A percentile compares a stretch with the other conserved stretches of the same genome.
These are phyloP conservation scores for Drosophila robusta DNA, from an alignment of 2,888 invertebrate genomes.

Conservation along the genomic window DNA sequence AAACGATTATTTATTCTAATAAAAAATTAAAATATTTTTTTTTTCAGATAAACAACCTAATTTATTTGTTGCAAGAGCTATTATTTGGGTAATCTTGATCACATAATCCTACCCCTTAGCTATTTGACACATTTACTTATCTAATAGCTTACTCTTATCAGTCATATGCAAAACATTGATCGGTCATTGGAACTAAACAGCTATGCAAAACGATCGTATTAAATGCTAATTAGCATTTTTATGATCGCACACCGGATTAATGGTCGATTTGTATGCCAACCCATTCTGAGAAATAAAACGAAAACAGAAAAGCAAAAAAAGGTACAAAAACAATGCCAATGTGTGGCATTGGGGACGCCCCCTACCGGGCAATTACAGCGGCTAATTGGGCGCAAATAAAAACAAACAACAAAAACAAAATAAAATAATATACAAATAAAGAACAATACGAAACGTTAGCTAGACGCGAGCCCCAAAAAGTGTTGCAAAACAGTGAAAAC, in stretches of 20 bases:
- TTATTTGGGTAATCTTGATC: not conserved
- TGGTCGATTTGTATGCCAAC: slow-evolving; percentile 62
- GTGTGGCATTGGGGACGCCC: slow-evolving; percentile 41
- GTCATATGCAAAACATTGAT: slow-evolving; percentile 34
- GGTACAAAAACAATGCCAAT: slow-evolving; percentile 33
- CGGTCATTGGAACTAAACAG: slow-evolving; percentile 27
- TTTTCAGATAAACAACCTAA: no score
- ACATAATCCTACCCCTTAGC: not conserved
- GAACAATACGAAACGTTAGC: slow-evolving; percentile 5
- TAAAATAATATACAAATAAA: not conserved
- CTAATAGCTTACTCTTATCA: slow-evolving; percentile 17
- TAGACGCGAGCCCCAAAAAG: slow-evolving; percentile 4
- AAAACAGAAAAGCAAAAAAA: slow-evolving; percentile 22
- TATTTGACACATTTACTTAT: slow-evolving; percentile 40
- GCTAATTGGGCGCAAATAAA: slow-evolving; percentile 53
- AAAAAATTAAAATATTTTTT: no score
- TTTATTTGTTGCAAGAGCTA: no score
- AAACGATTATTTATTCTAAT: no score
- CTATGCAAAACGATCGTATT: slow-evolving; percentile 56
- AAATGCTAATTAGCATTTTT: slow-evolving; percentile 69
- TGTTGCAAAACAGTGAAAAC: slow-evolving; percentile 21
- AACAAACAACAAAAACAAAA: not conserved
- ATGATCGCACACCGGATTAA: slow-evolving; percentile 62
- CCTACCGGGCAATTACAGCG: slow-evolving; percentile 46
- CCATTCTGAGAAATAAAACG: slow-evolving; percentile 48